Conservation (phyloP, 2,797 vertebrate genomes). For the Gymnocypris eckloni region DNA sequence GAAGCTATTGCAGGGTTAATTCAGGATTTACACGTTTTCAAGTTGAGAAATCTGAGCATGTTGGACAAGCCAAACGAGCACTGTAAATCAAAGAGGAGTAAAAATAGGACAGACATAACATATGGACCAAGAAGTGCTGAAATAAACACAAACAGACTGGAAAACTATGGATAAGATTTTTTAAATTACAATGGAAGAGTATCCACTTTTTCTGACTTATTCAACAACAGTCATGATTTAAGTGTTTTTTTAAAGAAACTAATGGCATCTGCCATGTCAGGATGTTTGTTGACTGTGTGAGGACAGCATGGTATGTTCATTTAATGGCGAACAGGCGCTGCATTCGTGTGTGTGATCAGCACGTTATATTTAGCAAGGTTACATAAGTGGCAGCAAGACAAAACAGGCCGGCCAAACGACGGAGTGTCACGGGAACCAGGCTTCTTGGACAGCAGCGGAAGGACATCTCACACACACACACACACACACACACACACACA, state of each 20-base stretch:
- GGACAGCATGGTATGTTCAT: conserved; percentile 54
- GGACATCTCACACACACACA: background rate
- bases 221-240: background rate
- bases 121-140: background rate
- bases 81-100: background rate
- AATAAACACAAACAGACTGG: background rate
- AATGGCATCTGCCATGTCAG: conserved; percentile 36
- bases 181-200: background rate
- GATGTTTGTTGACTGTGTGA: conserved; percentile 35
- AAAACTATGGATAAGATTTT: background rate
- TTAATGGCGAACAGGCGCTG: conserved; percentile 67
- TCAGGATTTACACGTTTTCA: background rate
- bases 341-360: conserved; percentile 55
- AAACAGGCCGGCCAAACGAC: conserved; percentile 65
- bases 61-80: background rate
- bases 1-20: background rate
- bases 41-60: background rate
- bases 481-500: conserved; percentile 55
- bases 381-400: conserved; percentile 70
- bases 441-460: too few relatives aligned
- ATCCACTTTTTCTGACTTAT: background rate
- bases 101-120: conserved; percentile 10
- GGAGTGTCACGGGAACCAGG: background rate
- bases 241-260: background rate
- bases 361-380: conserved; percentile 74